Base-by-base conservation (phyloP, 2,888 invertebrate species). In the Girardia tigrina region DNA sequence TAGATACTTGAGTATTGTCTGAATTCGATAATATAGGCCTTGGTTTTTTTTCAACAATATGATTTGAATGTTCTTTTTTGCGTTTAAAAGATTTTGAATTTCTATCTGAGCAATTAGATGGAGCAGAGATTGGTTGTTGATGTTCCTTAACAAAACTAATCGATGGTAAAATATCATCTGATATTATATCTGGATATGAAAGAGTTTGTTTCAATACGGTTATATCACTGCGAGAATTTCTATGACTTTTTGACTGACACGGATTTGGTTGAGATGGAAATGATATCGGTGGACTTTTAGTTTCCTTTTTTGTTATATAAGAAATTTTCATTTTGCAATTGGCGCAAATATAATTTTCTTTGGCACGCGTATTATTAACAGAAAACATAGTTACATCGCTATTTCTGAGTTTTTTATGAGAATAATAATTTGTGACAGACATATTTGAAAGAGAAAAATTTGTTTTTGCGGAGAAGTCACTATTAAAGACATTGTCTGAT, bases 321-420 rank as follows among this genome's bases (percentile, higher is more conserved):
- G 56, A 56, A 56, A 56, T 56, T 56, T 56, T 56, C 56, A 56
- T 56, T n/a, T 56, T 56, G 56, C 56, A 56, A 56, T 56, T 56
- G 4, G 56, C 4, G n/a, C 56, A 56, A 56, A 56, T 56, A 56
- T 56, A 56, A n/a, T 56, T 56, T 8, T 56, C 56, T 56, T 56
- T 56, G 56, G 56, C 56, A 56, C 56, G 56, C 23, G n/a, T n/a
- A n/a, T 56, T 56, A 16, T 56, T 56, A 20, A 56, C 4, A n/a
- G 56, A 56, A 56, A 56, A 8, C 56, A 56, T 8, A 2, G 56
- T 56, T 56, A 16, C n/a, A 56, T 56, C n/a, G n/a, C 2, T 8
- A 16, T n/a, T 56, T 56, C n/a, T 56, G n/a, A 56, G n/a, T 56
- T 56, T 56, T 56, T 56, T 56, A 56, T 56, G 56, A 56, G 56